Evolutionary conservation across 2,888 invertebrate genomes (phyloP), one percentile per base, ranked within the genome.

Genomic region (Phragmatobia fuliginosa): DNA sequence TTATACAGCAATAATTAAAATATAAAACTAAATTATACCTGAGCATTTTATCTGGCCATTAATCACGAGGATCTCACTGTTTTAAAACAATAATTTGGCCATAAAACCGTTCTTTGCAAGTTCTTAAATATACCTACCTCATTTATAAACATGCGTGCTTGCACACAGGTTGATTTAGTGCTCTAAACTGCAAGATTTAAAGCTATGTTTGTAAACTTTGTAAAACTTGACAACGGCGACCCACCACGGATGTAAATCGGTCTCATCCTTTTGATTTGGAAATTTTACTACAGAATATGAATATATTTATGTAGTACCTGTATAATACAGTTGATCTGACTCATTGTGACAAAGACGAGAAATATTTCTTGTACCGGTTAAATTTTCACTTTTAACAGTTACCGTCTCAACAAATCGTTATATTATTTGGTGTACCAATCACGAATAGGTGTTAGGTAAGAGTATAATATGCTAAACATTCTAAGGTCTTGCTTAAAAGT

Each of bases 11-110:
- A 80, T 86, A 85, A 87, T 85, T 83, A 83, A 79, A 76, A 79
- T 82, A 83, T 86, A 86, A 87, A 88, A 76, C 76, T 83, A 82
- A 85, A 79, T 85, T 81, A 85, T 82, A 75, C 80, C 75, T 74
- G 78, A 83, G 81, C 81, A 83, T 82, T 80, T 86, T 87, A 84
- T 85, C 85, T 61, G 76, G 41, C 67, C 56, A 76, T 78, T 74
- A 68, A 75, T 80, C 72, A 75, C 67, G 60, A 62, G 71, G 77
- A 70, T 73, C 68, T 77, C 74, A 63, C 71, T 78, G 79, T 77
- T 81, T 84, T 79, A 78, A 82, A 82, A 86, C 80, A 85, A 85
- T 81, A 84, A 81, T 68, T 66, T 73, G 70, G 68, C 75, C 67
- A 36, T 81, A 83, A 76, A 82, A 70, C 77, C 63, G 65, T 69